Base-by-base conservation (phyloP, 1,140 invertebrate species). In the Olivierus martensii region DNA sequence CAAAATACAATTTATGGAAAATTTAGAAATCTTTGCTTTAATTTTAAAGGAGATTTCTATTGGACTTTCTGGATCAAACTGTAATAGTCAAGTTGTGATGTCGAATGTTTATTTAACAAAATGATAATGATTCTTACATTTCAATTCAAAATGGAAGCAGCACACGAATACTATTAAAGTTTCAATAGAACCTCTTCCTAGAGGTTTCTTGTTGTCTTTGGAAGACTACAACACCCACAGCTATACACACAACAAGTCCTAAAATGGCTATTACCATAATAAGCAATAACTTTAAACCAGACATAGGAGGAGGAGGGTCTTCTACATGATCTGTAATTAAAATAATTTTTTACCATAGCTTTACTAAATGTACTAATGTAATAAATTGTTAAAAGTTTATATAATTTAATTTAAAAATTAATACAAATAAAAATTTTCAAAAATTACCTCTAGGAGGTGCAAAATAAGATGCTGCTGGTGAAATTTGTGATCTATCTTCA, bases 221-320 rank as follows among this genome's bases (percentile, higher is more conserved):
- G 66, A 93, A 94, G 63, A 88, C 81, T 73, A 92, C 84, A 51
- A 91, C 85, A 37, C 82, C 88, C 46, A 92, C 77, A 7, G 93
- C 82, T 2, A 84, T 80, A 59, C 81, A 77, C 0, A 81, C 82
- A 46, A 87, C 81, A 0, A 92, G 63, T 0, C 78, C 79, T 10
- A 94, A 72, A 3, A 89, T 77, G 11, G 81, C 79, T 35, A 84
- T 73, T 36, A 95, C 71, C 71, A 92, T 82, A 21, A 88, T 73
- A 3, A 94, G 70, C 67, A 95, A 89, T 46, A 92, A 79, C 71
- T 93, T 94, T 34, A 88, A 75, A 19, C 87, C 89, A 17, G 83
- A 84, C 71, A 86, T 74, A 14, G 82, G 75, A 3, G 78, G 74
- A 28, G 83, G 82, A 1, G 78, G 74, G 72, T 96, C 91, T 10